Base-by-base conservation (phyloP, 2,113 vertebrate genomes). In the Anser cygnoides region DNA sequence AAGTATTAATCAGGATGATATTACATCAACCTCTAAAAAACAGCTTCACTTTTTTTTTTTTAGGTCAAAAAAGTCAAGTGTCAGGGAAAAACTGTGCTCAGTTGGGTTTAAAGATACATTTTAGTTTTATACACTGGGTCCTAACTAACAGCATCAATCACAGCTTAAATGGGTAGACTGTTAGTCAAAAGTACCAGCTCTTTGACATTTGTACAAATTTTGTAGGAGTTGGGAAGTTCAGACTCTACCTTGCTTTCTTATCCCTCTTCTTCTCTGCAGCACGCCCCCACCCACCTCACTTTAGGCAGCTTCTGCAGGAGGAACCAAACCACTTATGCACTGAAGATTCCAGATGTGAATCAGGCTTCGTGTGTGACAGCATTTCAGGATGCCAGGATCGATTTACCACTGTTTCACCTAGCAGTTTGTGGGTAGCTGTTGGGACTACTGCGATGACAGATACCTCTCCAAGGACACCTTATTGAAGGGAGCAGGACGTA, bases 391-490 rank as follows among this genome's bases (percentile, higher is more conserved):
- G 95, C 95, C 65, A 89, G 77, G 41, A 67, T 96, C 67, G 85
- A 97, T 21, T 81, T 97, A 12, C 76, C 98, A 9, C 87, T 96
- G 5, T 96, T 75, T 98, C 98, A 63, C 98, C 97, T 15, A 97
- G 98, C 97, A 92, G 71, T 49, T 97, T 97, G 82, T 98, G 97
- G 97, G 95, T 98, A 31, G 39, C 63, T 25, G 75, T 90, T 49
- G 96, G 83, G 18, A 97, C 90, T 3, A 96, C 83, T 2, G 93
- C 97, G 59, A 95, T 55, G 54, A 58, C 67, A 52, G 95, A 92
- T 66, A 58, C 94, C 29, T 92, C 94, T 84, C 96, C 96, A 66
- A 98, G 98, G 98, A 98, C 97, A 95, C 93, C 3, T 37, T 29
- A 33, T 25, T 68, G 33, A 66, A 50, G 25, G 20, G 12, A 63